phyloP scores from a whole-genome alignment of 2,888 invertebrate genomes.

The Alsophila aescularia region DNA sequence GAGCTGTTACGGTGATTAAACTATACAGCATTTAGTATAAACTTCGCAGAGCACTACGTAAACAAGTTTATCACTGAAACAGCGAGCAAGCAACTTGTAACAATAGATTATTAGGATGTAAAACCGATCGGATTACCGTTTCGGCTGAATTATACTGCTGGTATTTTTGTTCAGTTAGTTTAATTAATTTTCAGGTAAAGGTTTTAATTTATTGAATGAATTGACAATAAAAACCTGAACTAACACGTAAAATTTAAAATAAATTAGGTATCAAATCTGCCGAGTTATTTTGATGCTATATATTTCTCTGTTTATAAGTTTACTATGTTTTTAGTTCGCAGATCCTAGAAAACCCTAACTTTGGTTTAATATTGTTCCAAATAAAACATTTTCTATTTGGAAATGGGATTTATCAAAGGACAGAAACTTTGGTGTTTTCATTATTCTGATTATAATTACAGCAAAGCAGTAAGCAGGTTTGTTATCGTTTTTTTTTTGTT shows the following conservation, averaged over 20 bases:
- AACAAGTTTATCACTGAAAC: slow-evolving; percentile 21
- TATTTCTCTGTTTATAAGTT: too few species aligned
- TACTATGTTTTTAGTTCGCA: background rate
- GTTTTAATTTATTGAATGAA: too few species aligned
- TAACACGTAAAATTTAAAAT: too few species aligned
- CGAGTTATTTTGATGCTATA: too few species aligned
- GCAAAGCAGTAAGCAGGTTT: slow-evolving; percentile 40
- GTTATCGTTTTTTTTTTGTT: slow-evolving; percentile 54
- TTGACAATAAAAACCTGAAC: too few species aligned
- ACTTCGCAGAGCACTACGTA: background rate
- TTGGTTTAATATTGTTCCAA: too few species aligned
- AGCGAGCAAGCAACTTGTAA: slow-evolving; percentile 21
- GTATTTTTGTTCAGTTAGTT: slow-evolving; percentile 1
- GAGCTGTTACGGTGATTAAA: slow-evolving; percentile 19
- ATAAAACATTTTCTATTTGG: background rate
- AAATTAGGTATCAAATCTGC: too few species aligned
- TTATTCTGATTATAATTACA: slow-evolving; percentile 19
- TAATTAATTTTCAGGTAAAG: background rate
- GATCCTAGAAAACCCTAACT: background rate
- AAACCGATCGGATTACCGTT: slow-evolving; percentile 26
- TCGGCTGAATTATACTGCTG: slow-evolving; percentile 21
- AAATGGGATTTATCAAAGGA: background rate
- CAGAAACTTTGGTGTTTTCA: slow-evolving; percentile 9
- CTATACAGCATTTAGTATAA: slow-evolving; percentile 8
- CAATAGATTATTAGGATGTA: slow-evolving; percentile 24